Evolutionary conservation across 1,140 invertebrate genomes (phyloP), one percentile per base, ranked within the genome.

Genomic region (Musca domestica): DNA sequence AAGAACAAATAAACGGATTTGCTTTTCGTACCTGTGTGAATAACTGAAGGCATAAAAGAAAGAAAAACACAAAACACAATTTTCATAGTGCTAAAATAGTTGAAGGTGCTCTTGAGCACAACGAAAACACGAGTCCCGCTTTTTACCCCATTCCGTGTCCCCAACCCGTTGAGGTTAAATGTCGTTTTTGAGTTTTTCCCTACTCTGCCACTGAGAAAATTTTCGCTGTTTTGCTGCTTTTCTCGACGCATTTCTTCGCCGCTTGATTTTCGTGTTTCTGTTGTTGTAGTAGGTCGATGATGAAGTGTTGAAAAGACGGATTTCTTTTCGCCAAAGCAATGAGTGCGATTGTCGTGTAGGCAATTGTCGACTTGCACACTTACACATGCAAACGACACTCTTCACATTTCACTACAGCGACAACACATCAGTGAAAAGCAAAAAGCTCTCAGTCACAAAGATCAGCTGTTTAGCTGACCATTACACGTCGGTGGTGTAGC

Each of bases 341-440:
- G 56, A 61, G 56, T 61, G 56, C 56, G 56, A 61, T 34, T 61
- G 56, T 61, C 56, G 56, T 61, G 56, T 61, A 61, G 56, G 56
- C 56, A 61, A 61, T 61, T 61, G 56, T 61, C 56, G 56, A 34
- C 56, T 34, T 19, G 34, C n/a, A 34, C 17, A 61, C 30, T 41
- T 41, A 34, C 3, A 61, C 56, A 61, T 34, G 20, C 17, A n/a
- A 61, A 61, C 15, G 25, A 61, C 27, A 58, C 14, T 9, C n/a
- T 15, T n/a, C 54, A 15, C 22, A 25, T 4, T 9, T 12, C 23
- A 7, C 19, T 25, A 19, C 48, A 19, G 9, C 20, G 17, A 51
- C 7, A 5, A 19, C 20, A 51, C 12, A 19, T 5, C 48, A 51
- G 9, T 20, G 20, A 51, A 51, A 5, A 4, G 23, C 5, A 23